Conservation (phyloP, 30 jellyfish, hydroid and myxozoan species). For the Pseudorhiza aurosa region DNA sequence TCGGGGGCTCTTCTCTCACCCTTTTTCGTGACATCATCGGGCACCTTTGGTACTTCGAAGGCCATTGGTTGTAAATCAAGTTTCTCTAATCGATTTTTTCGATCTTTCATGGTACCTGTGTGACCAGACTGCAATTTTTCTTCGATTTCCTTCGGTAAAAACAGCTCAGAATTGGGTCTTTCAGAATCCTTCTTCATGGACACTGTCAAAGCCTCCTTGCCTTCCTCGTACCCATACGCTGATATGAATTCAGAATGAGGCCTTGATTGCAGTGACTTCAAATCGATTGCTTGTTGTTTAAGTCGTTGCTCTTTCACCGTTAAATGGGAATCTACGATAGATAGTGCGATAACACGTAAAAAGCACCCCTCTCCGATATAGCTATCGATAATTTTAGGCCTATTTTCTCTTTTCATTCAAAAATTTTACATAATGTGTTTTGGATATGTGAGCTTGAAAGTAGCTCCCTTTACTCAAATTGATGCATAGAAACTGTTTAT, state of each 20-base stretch:
- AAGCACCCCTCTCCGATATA: background rate
- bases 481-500: background rate
- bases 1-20: slow-evolving; percentile 65
- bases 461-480: no score
- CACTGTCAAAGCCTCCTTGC: slow-evolving; percentile 22
- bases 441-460: no score
- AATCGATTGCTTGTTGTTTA: slow-evolving; percentile 60
- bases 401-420: no score
- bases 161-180: slow-evolving; percentile 16
- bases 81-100: slow-evolving; percentile 53
- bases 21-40: slow-evolving; percentile 4
- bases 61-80: slow-evolving; percentile 58
- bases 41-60: slow-evolving; percentile 52
- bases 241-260: slow-evolving; percentile 7
- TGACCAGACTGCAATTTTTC: slow-evolving; percentile 10
- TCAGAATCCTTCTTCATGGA: background rate
- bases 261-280: slow-evolving; percentile 34
- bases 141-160: slow-evolving; percentile 20
- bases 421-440: no score
- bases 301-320: slow-evolving; percentile 44
- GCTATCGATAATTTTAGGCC: background rate
- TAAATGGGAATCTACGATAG: slow-evolving; percentile 41
- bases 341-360: slow-evolving; percentile 77
- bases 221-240: slow-evolving; percentile 57
- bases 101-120: slow-evolving; percentile 40